Evolutionary conservation across 1,140 invertebrate genomes (phyloP).

Genomic region (Onthophagus taurus): DNA sequence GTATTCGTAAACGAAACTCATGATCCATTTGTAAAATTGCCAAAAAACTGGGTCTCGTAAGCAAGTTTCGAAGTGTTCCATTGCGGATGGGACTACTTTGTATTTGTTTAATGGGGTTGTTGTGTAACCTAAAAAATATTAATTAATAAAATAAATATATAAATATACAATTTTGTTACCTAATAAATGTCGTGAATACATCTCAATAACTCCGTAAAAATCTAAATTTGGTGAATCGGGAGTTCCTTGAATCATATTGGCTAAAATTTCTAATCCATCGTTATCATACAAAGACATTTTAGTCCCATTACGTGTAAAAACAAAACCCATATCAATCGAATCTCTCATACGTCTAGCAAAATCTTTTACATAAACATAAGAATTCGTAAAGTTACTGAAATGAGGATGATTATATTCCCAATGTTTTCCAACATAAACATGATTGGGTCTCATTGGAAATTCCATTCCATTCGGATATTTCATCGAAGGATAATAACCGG

Average conservation of each 20-base stretch:
- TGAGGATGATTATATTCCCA: not conserved
- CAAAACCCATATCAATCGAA: slow-evolving; percentile 51
- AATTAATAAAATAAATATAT: no score
- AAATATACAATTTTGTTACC: no score
- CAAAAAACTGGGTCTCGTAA: slow-evolving; percentile 59
- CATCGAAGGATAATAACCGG: slow-evolving; percentile 53
- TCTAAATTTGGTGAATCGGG: not conserved
- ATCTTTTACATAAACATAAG: slow-evolving; percentile 36
- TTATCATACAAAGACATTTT: slow-evolving; percentile 34
- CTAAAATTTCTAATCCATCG: slow-evolving; percentile 19
- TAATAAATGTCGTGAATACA: slow-evolving; percentile 1
- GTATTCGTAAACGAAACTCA: slow-evolving; percentile 38
- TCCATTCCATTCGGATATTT: slow-evolving; percentile 53
- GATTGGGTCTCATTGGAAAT: slow-evolving; percentile 49
- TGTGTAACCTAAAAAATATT: no score
- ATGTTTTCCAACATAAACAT: slow-evolving; percentile 28
- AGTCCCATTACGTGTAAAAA: slow-evolving; percentile 30
- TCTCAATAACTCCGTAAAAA: slow-evolving; percentile 3
- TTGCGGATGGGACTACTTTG: slow-evolving; percentile 31
- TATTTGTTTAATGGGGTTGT: slow-evolving; percentile 27
- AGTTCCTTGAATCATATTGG: slow-evolving; percentile 4
- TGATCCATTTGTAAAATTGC: slow-evolving; percentile 47
- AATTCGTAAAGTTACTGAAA: slow-evolving; percentile 40
- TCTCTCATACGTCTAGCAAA: slow-evolving; percentile 51
- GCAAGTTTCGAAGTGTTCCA: slow-evolving; percentile 46